Base-by-base conservation (phyloP, 2,113 vertebrate species). In the Polypterus bichir region DNA sequence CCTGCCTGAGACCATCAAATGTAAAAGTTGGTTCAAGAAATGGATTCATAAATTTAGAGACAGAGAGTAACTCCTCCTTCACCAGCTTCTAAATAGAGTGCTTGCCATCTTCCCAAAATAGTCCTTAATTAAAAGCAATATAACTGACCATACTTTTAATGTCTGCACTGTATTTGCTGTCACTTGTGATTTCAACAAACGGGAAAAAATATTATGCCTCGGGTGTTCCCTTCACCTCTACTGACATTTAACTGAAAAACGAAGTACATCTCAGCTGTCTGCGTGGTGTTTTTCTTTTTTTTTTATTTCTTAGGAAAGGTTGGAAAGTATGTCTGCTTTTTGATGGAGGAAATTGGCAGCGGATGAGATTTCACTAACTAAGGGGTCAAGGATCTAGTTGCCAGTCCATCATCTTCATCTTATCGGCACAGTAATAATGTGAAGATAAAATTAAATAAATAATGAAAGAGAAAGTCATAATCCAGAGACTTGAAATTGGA, bases 401-500 rank as follows among this genome's bases (percentile, higher is more conserved):
- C 77, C 76, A 78, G 85, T 79, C 74, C 80, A 80, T 82, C 77
- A 80, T 79, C 75, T 86, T 76, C 79, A 81, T 88, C 83, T 86
- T 87, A 87, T 86, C 81, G 47, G 79, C 63, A 58, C 73, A 55
- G 83, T 84, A 87, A 89, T 91, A 91, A 92, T 91, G 87, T 87
- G 78, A 80, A 80, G 84, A 90, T 87, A 83, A 83, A 87, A 86
- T 87, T 81, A 83, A 77, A 86, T 84, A 84, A 84, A 83, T 79
- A 83, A 85, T 81, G 77, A 79, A 78, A 72, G 88, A 88, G 85
- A 81, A 84, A 86, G 70, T 76, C 77, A 82, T 91, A 92, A 92
- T 93, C 90, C 87, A 61, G 78, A 78, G 75, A 76, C 77, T 80
- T 86, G 86, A 86, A 92, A 90, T 91, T 86, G 89, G 89, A 91